A percentile compares a stretch with the other conserved stretches of the same genome.
These are phyloP conservation scores for Dryobates pubescens DNA, from an alignment of 2,797 vertebrate species.

Conservation along the genomic window DNA sequence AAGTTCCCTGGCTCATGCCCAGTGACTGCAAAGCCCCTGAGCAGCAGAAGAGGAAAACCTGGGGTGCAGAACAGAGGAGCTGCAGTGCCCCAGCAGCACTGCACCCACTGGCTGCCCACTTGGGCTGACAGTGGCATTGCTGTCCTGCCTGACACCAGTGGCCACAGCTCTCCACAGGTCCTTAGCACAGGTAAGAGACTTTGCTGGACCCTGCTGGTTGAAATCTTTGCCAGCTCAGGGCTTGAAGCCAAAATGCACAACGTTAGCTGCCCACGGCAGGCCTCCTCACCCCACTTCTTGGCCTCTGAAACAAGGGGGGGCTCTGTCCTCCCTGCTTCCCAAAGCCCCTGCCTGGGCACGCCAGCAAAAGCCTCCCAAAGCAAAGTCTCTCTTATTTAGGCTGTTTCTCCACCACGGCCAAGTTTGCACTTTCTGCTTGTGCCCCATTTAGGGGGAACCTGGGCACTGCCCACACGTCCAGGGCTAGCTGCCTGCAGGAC, in stretches of 20 bases:
- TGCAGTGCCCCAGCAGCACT: neutral
- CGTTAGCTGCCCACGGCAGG: neutral
- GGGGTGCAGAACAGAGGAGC: neutral
- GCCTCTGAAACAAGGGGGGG: neutral
- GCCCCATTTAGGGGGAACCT: neutral
- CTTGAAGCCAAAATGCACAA: neutral
- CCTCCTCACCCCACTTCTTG: neutral
- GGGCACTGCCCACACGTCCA: fast-evolving
- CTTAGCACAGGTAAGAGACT: neutral
- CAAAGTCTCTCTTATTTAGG: neutral
- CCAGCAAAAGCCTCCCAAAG: neutral
- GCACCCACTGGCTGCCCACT: fast-evolving
- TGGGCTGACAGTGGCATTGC: neutral
- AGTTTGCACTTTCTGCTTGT: neutral
- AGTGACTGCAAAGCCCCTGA: neutral
- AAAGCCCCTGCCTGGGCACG: neutral
- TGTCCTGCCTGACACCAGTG: neutral
- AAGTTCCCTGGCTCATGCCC: neutral
- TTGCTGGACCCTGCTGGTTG: neutral
- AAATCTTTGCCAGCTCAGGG: neutral
- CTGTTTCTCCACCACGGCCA: neutral
- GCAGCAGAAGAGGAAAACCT: neutral
- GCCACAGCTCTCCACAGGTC: neutral
- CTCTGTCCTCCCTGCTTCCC: neutral
- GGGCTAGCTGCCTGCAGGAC: neutral